Evolutionary conservation across 2,113 vertebrate species (phyloP), one percentile per base, ranked within the genome.

Genomic region (Origma solitaria): DNA sequence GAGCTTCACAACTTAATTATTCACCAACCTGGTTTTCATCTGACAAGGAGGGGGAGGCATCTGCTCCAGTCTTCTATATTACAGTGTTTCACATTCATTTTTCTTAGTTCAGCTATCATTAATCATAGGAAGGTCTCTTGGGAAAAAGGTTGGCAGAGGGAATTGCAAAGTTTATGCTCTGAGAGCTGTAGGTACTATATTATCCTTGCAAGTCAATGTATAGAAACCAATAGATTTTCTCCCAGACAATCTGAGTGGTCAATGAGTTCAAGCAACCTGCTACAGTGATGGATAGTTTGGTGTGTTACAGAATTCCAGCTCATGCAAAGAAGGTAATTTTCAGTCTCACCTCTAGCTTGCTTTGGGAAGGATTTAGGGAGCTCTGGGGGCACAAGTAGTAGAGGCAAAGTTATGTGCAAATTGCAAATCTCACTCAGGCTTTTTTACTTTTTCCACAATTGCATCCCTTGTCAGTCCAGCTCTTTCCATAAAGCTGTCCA

Each of bases 91-190:
- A 68, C 37, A 22, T 92, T 96, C 90, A 87, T 94, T 96, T 97
- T 95, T 95, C 84, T 72, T 87, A 95, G 76, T 94, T 94, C 76
- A 88, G 27, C 88, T 81, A 42, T 95, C 96, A 96, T 97, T 96
- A 95, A 97, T 97, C 96, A 92, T 87, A 58, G 75, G 49, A 82
- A 57, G 61, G 57, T 91, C 92, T 94, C 86, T 60, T 68, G 93
- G 89, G 76, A 44, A 66, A 75, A 49, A 80, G 47, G 38, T 42
- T 93, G 88, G 88, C 61, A 75, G 81, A 69, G 82, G 86, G 94
- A 88, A 91, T 92, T 92, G 86, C 68, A 11, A 82, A 85, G 94
- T 85, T 94, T 90, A 44, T 89, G 82, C 80, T 86, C 58, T 1
- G n/a, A 95, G 91, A 89, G 40, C 75, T 49, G 33, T 56, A 85